These are phyloP conservation scores for Erethizon dorsatum DNA, from an alignment of 2,797 vertebrate genomes.

Conservation along the genomic window DNA sequence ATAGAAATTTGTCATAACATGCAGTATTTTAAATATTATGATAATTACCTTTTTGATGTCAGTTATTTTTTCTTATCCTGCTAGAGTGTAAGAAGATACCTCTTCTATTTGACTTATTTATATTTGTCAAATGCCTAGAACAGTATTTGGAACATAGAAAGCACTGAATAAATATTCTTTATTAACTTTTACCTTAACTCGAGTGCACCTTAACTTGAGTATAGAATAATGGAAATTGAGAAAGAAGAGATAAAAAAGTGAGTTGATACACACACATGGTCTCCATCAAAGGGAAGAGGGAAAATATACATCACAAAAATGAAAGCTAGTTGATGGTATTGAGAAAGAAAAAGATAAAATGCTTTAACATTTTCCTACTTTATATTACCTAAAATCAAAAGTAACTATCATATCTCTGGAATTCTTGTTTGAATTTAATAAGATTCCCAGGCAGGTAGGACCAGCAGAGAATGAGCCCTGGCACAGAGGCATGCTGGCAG, in stretches of 20 bases:
- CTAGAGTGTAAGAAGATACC: rapidly evolving
- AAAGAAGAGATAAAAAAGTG: neutral
- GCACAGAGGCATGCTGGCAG: too few species aligned
- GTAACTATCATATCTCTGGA: neutral
- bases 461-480: too few species aligned
- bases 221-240: neutral
- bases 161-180: neutral
- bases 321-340: neutral
- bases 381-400: neutral
- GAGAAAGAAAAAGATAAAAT: neutral
- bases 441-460: neutral
- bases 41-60: neutral
- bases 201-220: neutral
- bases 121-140: neutral
- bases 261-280: neutral
- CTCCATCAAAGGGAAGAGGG: neutral
- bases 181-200: neutral
- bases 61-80: neutral
- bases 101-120: neutral
- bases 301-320: neutral
- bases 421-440: neutral
- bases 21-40: neutral
- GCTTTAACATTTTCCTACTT: neutral
- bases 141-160: neutral
- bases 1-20: neutral